Evolutionary conservation across 1,140 invertebrate species (phyloP).

Genomic region (Drosophila willistoni): DNA sequence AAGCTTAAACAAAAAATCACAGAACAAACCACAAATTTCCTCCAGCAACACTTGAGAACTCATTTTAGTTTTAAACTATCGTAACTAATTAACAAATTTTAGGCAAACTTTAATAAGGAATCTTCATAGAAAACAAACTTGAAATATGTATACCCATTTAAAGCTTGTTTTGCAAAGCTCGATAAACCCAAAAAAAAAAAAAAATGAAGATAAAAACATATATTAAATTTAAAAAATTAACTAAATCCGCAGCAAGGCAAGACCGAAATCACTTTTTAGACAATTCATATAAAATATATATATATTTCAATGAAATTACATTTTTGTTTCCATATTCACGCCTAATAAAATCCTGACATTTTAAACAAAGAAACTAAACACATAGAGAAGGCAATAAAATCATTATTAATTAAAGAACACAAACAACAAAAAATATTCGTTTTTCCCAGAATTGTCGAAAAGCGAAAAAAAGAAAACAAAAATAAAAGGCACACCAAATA

Average conservation of each 20-base stretch:
- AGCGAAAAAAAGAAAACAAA: conserved; percentile 32
- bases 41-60: conserved; percentile 50
- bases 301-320: conserved; percentile 19
- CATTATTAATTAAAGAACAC: conserved; percentile 29
- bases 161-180: conserved; percentile 66
- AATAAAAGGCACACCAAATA: conserved; percentile 71
- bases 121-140: conserved; percentile 62
- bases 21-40: conserved; percentile 31
- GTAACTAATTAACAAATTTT: conserved; percentile 68
- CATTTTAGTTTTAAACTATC: conserved; percentile 74
- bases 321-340: conserved; percentile 51
- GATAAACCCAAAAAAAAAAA: conserved; percentile 51
- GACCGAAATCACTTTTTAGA: conserved; percentile 14
- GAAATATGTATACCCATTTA: conserved; percentile 56
- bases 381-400: conserved; percentile 34
- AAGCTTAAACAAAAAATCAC: conserved; percentile 24
- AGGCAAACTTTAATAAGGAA: conserved; percentile 72
- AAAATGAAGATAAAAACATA: conserved; percentile 16
- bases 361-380: conserved; percentile 35
- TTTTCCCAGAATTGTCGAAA: conserved; percentile 62
- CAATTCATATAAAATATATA: conserved; percentile 5
- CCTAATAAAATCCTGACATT: conserved; percentile 48
- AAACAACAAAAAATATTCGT: conserved; percentile 38
- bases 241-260: conserved; percentile 29
- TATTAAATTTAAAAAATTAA: conserved; percentile 23